Conservation (phyloP, 2,888 invertebrate species). For the Pharmacophagus antenor region DNA sequence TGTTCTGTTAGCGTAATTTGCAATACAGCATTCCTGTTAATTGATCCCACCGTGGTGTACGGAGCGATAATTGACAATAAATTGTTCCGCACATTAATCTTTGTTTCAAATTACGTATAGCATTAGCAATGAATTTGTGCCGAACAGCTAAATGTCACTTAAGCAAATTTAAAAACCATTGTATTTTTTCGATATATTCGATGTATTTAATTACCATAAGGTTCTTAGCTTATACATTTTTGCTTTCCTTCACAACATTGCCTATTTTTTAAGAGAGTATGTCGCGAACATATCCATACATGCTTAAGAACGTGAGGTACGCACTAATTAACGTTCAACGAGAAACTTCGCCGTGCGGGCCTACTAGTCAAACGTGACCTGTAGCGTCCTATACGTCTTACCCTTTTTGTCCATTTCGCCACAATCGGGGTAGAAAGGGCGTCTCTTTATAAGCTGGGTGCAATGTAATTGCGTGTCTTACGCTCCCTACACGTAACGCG, state of each 20-base stretch:
- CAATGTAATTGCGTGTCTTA: constrained; percentile 75
- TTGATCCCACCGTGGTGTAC: constrained; percentile 68
- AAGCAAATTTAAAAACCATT: neutral
- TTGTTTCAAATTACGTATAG: constrained; percentile 65
- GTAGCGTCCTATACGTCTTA: constrained; percentile 54
- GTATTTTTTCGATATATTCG: constrained; percentile 6
- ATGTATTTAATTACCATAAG: constrained; percentile 24
- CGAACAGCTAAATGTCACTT: constrained; percentile 31
- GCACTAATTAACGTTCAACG: constrained; percentile 79
- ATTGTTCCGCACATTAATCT: constrained; percentile 76
- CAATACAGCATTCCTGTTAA: constrained; percentile 74
- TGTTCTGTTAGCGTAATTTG: constrained; percentile 66
- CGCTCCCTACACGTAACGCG: constrained; percentile 75
- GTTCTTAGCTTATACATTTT: constrained; percentile 21
- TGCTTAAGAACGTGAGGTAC: constrained; percentile 69
- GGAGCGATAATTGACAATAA: constrained; percentile 77
- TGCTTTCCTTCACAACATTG: constrained; percentile 36
- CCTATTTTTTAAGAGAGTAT: constrained; percentile 48
- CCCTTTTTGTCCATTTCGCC: constrained; percentile 47
- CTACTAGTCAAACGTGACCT: constrained; percentile 61
- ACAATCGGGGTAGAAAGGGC: constrained; percentile 49
- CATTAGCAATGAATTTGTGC: constrained; percentile 52
- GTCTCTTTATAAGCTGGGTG: constrained; percentile 61
- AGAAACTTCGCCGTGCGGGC: constrained; percentile 68
- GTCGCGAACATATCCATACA: constrained; percentile 60